phyloP scores from a whole-genome alignment of 2,113 vertebrate species.

The Hypanus sabinus region DNA sequence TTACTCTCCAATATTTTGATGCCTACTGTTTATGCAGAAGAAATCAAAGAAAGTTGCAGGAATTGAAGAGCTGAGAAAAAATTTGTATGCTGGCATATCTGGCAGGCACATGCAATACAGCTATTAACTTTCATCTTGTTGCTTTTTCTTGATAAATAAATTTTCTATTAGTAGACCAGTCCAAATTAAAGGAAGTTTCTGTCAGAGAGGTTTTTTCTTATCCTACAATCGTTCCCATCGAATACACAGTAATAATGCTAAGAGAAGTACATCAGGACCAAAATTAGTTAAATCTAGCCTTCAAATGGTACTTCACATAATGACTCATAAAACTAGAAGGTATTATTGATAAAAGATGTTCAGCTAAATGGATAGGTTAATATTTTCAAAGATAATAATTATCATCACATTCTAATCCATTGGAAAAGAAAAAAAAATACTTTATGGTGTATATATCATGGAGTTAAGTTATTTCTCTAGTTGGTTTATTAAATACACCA shows the following conservation, averaged over 20 bases:
- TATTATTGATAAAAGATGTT: not conserved
- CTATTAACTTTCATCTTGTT: not conserved
- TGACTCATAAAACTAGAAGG: not conserved
- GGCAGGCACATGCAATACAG: not conserved
- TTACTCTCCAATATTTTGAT: not conserved
- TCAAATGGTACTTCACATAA: not conserved
- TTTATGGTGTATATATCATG: not conserved
- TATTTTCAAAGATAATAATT: no score
- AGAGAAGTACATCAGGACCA: not conserved
- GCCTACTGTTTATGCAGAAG: not conserved
- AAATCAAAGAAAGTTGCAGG: not conserved
- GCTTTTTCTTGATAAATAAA: not conserved
- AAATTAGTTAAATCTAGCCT: not conserved
- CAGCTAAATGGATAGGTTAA: not conserved
- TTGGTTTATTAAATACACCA: not conserved
- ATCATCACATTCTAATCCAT: no score
- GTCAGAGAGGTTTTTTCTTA: not conserved
- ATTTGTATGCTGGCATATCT: not conserved
- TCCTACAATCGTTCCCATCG: not conserved
- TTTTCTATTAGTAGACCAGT: not conserved
- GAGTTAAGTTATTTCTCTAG: not conserved
- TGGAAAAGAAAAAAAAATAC: not conserved
- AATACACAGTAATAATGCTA: not conserved
- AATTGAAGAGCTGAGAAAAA: not conserved
- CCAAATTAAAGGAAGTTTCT: not conserved